Conservation (phyloP, 23 tunicate genomes). For the Clavelina lepadiformis region DNA sequence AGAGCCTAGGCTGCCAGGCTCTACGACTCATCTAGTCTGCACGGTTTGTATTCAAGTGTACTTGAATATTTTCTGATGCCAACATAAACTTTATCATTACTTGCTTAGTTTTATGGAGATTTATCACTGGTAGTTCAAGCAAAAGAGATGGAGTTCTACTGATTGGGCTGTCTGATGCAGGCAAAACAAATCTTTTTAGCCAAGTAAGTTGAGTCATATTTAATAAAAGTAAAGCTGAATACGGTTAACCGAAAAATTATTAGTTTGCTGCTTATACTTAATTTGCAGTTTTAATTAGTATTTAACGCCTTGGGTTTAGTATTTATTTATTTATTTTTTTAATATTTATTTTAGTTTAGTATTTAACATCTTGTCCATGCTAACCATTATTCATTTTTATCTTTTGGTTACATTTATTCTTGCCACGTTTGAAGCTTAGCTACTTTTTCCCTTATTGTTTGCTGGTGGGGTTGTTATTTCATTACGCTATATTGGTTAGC, state of each 20-base stretch:
- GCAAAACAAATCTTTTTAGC: slow-evolving; percentile 52
- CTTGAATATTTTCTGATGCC: neutral
- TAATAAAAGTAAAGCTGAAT: neutral
- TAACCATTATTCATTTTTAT: no score
- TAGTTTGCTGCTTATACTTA: neutral
- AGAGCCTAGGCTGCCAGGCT: no score
- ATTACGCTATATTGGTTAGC: no score
- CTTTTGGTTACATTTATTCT: no score
- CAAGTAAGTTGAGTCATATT: slow-evolving; percentile 9
- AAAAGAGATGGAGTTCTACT: slow-evolving; percentile 45
- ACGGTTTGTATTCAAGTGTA: no score
- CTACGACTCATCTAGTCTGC: no score
- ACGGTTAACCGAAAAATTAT: neutral
- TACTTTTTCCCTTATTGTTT: no score
- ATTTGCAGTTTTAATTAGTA: neutral
- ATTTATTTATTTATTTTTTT: neutral
- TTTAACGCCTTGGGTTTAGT: neutral
- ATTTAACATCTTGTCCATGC: no score
- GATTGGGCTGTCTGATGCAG: slow-evolving; percentile 58
- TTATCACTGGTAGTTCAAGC: slow-evolving; percentile 20
- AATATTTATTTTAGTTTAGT: neutral
- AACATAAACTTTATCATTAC: neutral
- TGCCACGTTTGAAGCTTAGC: no score
- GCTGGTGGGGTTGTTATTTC: no score
- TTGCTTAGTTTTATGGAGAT: slow-evolving; percentile 51